Percentiles rank a stretch among this genome's conserved stretches.
Evolutionary conservation across 2,888 invertebrate genomes (phyloP).

Genomic region (Zeuzera pyrina): DNA sequence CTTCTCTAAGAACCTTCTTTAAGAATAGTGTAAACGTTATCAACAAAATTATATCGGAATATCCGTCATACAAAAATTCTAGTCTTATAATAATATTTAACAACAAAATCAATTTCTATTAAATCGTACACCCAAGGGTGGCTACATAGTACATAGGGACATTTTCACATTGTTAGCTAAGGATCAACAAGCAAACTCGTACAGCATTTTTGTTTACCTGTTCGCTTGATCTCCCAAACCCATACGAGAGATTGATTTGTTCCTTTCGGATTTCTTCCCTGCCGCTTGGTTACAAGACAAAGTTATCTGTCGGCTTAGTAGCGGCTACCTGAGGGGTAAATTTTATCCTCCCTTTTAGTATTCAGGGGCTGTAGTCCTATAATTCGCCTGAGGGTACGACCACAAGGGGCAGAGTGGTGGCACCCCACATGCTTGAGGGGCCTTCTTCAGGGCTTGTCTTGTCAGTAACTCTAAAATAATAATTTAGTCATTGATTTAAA

Average conservation of each 20-base stretch:
- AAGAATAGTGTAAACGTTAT: too few species aligned
- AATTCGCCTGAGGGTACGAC: conserved; percentile 54
- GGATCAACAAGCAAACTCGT: conserved; percentile 43
- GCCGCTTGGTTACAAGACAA: conserved; percentile 36
- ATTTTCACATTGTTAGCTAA: conserved; percentile 40
- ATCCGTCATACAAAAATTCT: too few species aligned
- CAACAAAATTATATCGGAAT: too few species aligned
- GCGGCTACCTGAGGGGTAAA: conserved; percentile 57
- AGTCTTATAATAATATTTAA: too few species aligned
- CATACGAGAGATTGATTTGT: conserved; percentile 51
- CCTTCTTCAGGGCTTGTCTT: conserved; percentile 30
- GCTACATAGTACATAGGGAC: too few species aligned
- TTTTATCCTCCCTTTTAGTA: conserved; percentile 60
- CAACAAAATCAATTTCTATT: conserved; percentile 9
- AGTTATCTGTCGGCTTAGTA: conserved; percentile 60
- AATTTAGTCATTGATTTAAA: too few species aligned
- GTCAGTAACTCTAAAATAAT: too few species aligned
- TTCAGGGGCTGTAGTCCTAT: conserved; percentile 55
- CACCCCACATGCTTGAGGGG: conserved; percentile 36
- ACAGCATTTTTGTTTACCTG: conserved; percentile 45
- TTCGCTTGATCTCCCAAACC: conserved; percentile 44
- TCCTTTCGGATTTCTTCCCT: conserved; percentile 45
- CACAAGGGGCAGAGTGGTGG: conserved; percentile 40
- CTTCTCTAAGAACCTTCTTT: too few species aligned
- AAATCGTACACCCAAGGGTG: conserved; percentile 17